These are phyloP conservation scores for Tinea pellionella DNA, from an alignment of 2,888 invertebrate species.

Conservation along the genomic window DNA sequence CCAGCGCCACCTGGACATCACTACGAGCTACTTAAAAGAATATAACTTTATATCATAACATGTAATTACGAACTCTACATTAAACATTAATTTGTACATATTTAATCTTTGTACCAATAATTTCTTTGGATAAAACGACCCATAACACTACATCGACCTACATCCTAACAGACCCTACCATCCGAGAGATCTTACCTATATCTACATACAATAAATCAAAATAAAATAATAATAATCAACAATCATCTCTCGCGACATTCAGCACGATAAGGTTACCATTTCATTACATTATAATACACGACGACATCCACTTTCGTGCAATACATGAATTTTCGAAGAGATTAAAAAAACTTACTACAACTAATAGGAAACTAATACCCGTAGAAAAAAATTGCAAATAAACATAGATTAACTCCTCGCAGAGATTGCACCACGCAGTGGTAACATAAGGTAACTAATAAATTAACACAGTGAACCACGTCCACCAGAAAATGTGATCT, in stretches of 20 bases:
- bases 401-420: neutral
- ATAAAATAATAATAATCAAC: slow-evolving; percentile 69
- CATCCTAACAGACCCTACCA: slow-evolving; percentile 29
- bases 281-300: neutral
- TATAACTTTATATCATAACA: slow-evolving; percentile 65
- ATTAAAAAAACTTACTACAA: slow-evolving; percentile 42
- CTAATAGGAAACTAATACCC: slow-evolving; percentile 72
- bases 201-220: slow-evolving; percentile 30
- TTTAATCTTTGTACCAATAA: slow-evolving; percentile 62
- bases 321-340: neutral
- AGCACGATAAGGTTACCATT: neutral
- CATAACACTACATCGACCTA: neutral
- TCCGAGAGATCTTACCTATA: slow-evolving; percentile 35
- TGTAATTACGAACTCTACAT: slow-evolving; percentile 51
- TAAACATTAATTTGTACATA: slow-evolving; percentile 61
- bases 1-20: slow-evolving; percentile 23
- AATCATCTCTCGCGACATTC: slow-evolving; percentile 28
- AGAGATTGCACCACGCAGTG: neutral
- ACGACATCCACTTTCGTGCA: neutral
- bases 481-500: neutral
- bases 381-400: slow-evolving; percentile 61
- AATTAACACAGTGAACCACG: slow-evolving; percentile 4
- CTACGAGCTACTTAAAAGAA: slow-evolving; percentile 11
- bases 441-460: slow-evolving; percentile 1
- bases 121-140: slow-evolving; percentile 63